These are phyloP conservation scores for Halictus quadricinctus DNA, from an alignment of 2,888 invertebrate genomes.

Conservation along the genomic window DNA sequence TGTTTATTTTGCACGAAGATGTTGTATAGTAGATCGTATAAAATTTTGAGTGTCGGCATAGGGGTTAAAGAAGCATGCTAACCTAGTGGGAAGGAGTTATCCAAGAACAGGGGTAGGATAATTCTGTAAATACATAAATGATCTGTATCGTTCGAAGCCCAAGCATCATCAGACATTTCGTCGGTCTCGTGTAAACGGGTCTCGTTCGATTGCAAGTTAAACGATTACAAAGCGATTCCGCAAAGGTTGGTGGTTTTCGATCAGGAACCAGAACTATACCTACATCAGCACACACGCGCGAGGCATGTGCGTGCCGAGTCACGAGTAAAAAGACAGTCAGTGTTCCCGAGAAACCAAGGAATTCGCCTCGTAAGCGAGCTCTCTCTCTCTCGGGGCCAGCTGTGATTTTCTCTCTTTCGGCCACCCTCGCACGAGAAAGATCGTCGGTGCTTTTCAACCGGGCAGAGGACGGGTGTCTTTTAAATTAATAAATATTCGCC, in stretches of 20 bases:
- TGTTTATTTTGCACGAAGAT: no score
- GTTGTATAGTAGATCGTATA: no score
- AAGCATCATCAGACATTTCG: neutral
- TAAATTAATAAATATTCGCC: conserved; percentile 69
- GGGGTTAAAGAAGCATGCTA: no score
- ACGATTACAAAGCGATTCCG: conserved; percentile 33
- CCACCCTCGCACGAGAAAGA: conserved; percentile 38
- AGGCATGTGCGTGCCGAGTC: conserved; percentile 66
- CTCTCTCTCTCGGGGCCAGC: conserved; percentile 59
- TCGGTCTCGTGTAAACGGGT: neutral
- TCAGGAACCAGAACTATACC: conserved; percentile 18
- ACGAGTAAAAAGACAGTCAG: conserved; percentile 64
- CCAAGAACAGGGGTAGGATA: no score
- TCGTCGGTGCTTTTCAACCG: conserved; percentile 58
- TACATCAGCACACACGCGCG: neutral
- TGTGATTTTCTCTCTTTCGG: conserved; percentile 52
- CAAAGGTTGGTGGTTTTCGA: conserved; percentile 16
- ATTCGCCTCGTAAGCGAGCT: conserved; percentile 78
- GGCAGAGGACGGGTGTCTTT: conserved; percentile 54
- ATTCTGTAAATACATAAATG: no score
- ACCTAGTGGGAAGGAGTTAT: no score
- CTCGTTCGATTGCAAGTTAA: neutral
- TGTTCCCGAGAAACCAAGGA: conserved; percentile 71
- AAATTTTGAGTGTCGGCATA: no score
- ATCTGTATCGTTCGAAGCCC: no score